phyloP scores from a whole-genome alignment of 2,797 vertebrate genomes.

The Psittacula echo region DNA sequence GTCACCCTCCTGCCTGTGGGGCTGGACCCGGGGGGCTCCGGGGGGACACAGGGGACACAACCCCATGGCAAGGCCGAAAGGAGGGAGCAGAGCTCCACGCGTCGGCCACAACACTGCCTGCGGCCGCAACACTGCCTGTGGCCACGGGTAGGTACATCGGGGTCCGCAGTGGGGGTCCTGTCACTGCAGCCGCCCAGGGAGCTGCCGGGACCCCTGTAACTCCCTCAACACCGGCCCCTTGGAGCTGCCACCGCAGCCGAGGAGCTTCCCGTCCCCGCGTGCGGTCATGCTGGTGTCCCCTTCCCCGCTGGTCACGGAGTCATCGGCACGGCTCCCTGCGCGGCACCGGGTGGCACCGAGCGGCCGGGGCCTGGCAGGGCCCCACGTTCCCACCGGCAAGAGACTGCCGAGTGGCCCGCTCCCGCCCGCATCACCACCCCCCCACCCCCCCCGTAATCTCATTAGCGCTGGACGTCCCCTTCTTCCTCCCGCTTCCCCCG shows the following conservation, averaged over 20 bases:
- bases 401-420: conserved; percentile 24
- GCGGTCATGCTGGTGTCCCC: neutral
- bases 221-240: too few relatives aligned
- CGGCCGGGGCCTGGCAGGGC: conserved; percentile 18
- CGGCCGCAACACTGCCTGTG: neutral
- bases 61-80: neutral
- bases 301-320: neutral
- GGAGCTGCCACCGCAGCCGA: too few relatives aligned
- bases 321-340: too few relatives aligned
- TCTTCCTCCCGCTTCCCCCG: conserved; percentile 65
- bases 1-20: neutral
- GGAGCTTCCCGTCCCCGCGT: fast-evolving
- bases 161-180: neutral
- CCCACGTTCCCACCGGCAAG: conserved; percentile 35
- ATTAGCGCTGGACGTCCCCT: conserved; percentile 64
- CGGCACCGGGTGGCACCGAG: too few relatives aligned
- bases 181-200: neutral
- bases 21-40: fast-evolving
- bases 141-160: neutral
- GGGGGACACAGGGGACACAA: fast-evolving
- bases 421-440: neutral
- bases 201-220: neutral
- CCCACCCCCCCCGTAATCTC: conserved; percentile 43
- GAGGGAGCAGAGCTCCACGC: neutral
- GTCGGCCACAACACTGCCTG: neutral